phyloP scores from a whole-genome alignment of 1,140 invertebrate genomes.

The Drosophila serrata region DNA sequence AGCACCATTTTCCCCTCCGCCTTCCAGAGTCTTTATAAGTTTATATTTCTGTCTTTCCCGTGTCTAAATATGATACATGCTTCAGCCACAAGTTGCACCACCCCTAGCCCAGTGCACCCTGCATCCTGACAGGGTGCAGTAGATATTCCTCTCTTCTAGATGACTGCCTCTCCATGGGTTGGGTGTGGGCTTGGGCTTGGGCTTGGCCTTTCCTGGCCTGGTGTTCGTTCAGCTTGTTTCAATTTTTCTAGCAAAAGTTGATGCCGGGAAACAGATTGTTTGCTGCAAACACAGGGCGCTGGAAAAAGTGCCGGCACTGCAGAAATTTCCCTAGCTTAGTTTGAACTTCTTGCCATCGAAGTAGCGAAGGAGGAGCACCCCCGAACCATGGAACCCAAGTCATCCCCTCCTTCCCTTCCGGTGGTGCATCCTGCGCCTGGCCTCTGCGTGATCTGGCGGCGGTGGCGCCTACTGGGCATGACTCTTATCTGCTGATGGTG shows the following conservation, averaged over 20 bases:
- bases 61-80: slow-evolving; percentile 80
- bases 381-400: neutral
- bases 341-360: slow-evolving; percentile 59
- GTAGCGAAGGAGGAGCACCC: neutral
- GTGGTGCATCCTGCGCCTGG: slow-evolving; percentile 21
- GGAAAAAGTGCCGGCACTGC: slow-evolving; percentile 68
- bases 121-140: slow-evolving; percentile 17
- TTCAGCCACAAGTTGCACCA: slow-evolving; percentile 34
- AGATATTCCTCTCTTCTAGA: slow-evolving; percentile 56
- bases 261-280: slow-evolving; percentile 78
- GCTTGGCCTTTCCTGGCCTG: slow-evolving; percentile 7
- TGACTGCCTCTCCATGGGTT: slow-evolving; percentile 61
- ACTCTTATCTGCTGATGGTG: slow-evolving; percentile 82
- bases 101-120: slow-evolving; percentile 31
- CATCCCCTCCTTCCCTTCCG: neutral
- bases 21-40: slow-evolving; percentile 67
- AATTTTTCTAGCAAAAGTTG: slow-evolving; percentile 72
- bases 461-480: slow-evolving; percentile 42
- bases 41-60: slow-evolving; percentile 75
- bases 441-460: slow-evolving; percentile 50
- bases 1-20: neutral
- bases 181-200: neutral
- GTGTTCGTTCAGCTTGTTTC: slow-evolving; percentile 68
- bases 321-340: slow-evolving; percentile 73
- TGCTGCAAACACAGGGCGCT: slow-evolving; percentile 55